Evolutionary conservation across 1,140 invertebrate genomes (phyloP).

Genomic region (Polypedilum pembai): DNA sequence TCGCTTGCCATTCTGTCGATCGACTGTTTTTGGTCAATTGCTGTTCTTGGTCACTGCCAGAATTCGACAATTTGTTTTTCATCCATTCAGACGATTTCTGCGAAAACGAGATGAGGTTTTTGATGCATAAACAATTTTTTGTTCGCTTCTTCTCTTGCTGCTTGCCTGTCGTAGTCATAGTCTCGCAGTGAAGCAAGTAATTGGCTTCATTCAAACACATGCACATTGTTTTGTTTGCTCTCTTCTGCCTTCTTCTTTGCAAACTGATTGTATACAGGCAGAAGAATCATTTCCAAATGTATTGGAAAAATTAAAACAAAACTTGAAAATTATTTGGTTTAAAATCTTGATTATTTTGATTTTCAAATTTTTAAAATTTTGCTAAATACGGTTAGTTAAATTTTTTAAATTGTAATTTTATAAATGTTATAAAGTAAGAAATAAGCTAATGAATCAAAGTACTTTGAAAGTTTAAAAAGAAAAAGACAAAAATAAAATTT

Average conservation of each 20-base stretch:
- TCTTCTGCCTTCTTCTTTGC: too few species aligned
- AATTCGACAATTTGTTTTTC: too few species aligned
- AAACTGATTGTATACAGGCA: background rate
- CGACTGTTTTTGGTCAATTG: background rate
- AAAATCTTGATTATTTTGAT: too few species aligned
- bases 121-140: constrained; percentile 1
- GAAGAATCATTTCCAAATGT: background rate
- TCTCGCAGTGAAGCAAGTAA: background rate
- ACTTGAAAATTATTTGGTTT: background rate
- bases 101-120: background rate
- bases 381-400: too few species aligned
- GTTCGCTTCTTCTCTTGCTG: background rate
- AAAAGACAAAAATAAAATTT: too few species aligned
- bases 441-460: too few species aligned
- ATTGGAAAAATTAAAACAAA: background rate
- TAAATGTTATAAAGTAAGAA: too few species aligned
- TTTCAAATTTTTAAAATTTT: too few species aligned
- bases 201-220: background rate
- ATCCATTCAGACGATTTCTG: background rate
- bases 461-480: too few species aligned
- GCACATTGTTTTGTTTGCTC: constrained; percentile 4
- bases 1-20: background rate
- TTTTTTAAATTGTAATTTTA: too few species aligned
- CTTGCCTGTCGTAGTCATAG: too few species aligned
- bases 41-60: too few species aligned